Evolutionary conservation across 2,888 invertebrate species (phyloP).

Genomic region (Alloplasta piceator): DNA sequence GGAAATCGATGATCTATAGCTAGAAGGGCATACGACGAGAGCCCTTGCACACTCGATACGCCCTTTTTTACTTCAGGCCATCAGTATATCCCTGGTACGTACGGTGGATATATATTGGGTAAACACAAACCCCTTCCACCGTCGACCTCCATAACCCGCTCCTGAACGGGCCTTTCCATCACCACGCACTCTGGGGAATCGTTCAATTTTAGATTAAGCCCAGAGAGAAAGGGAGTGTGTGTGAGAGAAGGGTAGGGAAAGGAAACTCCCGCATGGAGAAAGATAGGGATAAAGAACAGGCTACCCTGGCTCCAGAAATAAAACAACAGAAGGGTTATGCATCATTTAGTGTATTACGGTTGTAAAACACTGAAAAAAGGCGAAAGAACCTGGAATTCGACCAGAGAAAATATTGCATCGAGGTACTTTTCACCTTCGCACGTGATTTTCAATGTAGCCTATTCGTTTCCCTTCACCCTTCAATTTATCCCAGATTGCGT

Average conservation of each 20-base stretch:
- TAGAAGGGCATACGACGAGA: slow-evolving; percentile 42
- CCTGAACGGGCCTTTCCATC: slow-evolving; percentile 49
- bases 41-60: neutral
- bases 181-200: slow-evolving; percentile 73
- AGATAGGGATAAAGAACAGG: slow-evolving; percentile 52
- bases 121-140: slow-evolving; percentile 46
- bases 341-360: slow-evolving; percentile 21
- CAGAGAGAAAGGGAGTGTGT: slow-evolving; percentile 64
- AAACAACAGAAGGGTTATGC: slow-evolving; percentile 44
- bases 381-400: slow-evolving; percentile 9
- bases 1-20: slow-evolving; percentile 50
- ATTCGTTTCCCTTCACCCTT: too few species aligned
- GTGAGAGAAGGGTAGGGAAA: slow-evolving; percentile 26
- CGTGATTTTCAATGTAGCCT: too few species aligned
- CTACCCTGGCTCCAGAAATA: slow-evolving; percentile 45
- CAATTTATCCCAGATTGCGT: too few species aligned
- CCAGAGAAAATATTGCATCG: too few species aligned
- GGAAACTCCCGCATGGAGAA: slow-evolving; percentile 21
- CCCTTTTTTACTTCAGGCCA: too few species aligned
- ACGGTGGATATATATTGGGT: slow-evolving; percentile 46
- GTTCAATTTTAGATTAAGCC: slow-evolving; percentile 78
- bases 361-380: slow-evolving; percentile 12
- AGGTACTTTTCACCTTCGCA: too few species aligned
- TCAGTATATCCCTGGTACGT: slow-evolving; percentile 7
- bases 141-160: slow-evolving; percentile 47